Percentiles rank a stretch among this genome's conserved stretches.
Conservation (phyloP, 2,113 vertebrate species). For the Thomomys bottae region DNA sequence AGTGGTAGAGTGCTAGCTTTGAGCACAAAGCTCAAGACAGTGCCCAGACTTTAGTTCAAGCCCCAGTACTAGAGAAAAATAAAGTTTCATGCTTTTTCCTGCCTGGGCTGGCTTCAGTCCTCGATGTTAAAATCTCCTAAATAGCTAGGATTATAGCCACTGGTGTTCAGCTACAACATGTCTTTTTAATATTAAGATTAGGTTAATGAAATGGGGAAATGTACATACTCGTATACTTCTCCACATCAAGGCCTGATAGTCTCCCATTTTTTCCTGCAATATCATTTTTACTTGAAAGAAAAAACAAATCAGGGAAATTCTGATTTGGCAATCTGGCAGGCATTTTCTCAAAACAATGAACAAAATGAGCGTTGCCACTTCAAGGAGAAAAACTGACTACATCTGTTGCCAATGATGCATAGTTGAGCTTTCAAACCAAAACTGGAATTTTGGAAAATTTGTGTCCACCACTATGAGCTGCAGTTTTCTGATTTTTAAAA, state of each 20-base stretch:
- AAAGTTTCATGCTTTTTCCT: no score
- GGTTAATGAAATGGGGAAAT: conserved; percentile 19
- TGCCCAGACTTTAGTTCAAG: no score
- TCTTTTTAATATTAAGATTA: conserved; percentile 24
- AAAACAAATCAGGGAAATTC: conserved; percentile 65
- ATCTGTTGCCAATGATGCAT: conserved; percentile 62
- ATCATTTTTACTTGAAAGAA: conserved; percentile 67
- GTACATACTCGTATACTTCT: background rate
- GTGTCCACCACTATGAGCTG: conserved; percentile 48
- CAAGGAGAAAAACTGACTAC: conserved; percentile 57
- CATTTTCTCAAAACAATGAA: conserved; percentile 66
- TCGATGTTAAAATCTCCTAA: no score
- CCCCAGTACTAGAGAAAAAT: no score
- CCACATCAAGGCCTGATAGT: background rate
- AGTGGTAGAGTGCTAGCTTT: no score
- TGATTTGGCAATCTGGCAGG: conserved; percentile 69
- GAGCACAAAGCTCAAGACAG: no score
- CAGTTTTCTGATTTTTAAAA: conserved; percentile 47
- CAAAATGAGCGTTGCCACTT: conserved; percentile 70
- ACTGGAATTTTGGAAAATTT: conserved; percentile 63
- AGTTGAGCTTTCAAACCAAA: conserved; percentile 64
- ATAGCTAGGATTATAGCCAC: no score
- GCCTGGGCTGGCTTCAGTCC: no score
- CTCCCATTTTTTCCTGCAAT: conserved; percentile 39
- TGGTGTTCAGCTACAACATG: background rate